Base-by-base conservation (phyloP, 1,140 invertebrate genomes). In the Stenopsyche tienmushanensis region DNA sequence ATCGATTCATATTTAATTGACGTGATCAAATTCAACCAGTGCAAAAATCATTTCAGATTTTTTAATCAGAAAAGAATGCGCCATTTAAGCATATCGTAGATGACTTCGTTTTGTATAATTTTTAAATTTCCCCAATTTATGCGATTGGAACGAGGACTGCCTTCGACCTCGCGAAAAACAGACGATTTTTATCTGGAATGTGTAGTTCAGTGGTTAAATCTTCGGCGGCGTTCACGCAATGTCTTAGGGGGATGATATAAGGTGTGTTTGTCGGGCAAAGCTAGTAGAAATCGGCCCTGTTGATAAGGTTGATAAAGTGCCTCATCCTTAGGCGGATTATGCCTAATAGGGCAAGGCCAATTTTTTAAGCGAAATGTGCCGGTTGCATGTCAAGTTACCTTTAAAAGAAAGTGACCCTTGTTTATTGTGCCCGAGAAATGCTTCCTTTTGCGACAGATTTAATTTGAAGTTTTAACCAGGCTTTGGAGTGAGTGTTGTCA, bases 281-380 rank as follows among this genome's bases (percentile, higher is more conserved):
- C 5, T 34, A 34, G 29, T 7, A 34, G 29, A 5, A 34, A 34
- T 34, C 13, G 29, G 5, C 29, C 29, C 5, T 7, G 7, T 17
- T 25, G 50, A 53, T 53, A 53, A 53, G 18, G 23, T n/a, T 53
- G 50, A 53, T 53, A 53, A 53, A 53, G 15, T 49, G 23, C 50
- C 50, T 24, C 20, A 53, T 18, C 17, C 29, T 7, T 13, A 7
- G 29, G 29, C 29, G 17, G 44, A 8, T 29, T 24, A 18, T 13
- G 23, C 10, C 23, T 29, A 53, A 24, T 53, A 29, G 50, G 21
- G 25, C 24, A 15, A 53, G 23, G 23, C 21, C 23, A 29, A 53
- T 29, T 53, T 53, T 53, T 53, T 23, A 53, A 53, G 25, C 13
- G 29, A 34, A 34, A 34, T 34, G 5, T 53, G 50, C 24, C 15